Base-by-base conservation (phyloP, 2,888 invertebrate genomes). In the Adelognathus sp. region DNA sequence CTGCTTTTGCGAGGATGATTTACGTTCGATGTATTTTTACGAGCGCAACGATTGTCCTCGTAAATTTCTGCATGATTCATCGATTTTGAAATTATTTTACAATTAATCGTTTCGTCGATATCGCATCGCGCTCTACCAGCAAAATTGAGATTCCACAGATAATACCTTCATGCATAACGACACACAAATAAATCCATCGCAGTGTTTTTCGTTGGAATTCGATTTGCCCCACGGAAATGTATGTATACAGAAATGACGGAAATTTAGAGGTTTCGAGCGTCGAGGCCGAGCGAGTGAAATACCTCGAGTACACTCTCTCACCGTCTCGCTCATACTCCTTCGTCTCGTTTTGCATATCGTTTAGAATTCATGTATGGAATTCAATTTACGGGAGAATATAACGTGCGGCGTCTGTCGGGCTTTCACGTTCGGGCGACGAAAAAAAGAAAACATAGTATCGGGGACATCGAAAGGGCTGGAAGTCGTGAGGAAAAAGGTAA, bases 301-400 rank as follows among this genome's bases (percentile, higher is more conserved):
- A 6, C 29, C 27, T 54, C 36, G 3, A n/a, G n/a, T n/a, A n/a
- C n/a, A n/a, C n/a, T n/a, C n/a, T n/a, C 41, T 58, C 39, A 56
- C 18, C 31, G 7, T 4, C 60, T 33, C 46, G 3, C 36, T 31
- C 29, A 54, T 41, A 50, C 44, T 66, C 18, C 58, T 31, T 54
- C 61, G 29, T 52, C 41, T 24, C 39, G 63, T 58, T 78, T 78
- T 78, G 66, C 77, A 78, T 78, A 73, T 78, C 58, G 69, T 69
- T 78, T 66, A 73, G 77, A 52, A 78, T 78, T 78, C 77, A 73
- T 78, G 73, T 78, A 78, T 78, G 77, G 73, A 73, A 77, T 77
- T 77, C 76, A 72, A 77, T 77, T 77, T 77, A 72, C 76, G 76
- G 61, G 76, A 56, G n/a, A 77, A 77, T 77, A 77, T 72, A 77